Base-by-base conservation (phyloP, 2,888 invertebrate genomes). In the Drosophila fulvimacula region DNA sequence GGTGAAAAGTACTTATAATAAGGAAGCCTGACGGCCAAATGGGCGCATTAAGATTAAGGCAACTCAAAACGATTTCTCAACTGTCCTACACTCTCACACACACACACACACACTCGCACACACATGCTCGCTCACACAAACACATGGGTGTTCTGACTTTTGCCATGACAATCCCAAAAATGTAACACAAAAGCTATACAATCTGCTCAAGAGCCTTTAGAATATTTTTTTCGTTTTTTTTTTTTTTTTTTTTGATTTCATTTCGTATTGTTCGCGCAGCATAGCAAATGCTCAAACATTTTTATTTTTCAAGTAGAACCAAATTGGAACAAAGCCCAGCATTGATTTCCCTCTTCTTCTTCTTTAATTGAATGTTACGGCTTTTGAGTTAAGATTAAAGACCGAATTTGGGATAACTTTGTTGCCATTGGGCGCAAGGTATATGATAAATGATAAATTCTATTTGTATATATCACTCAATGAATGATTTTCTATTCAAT, bases 1-100 rank as follows among this genome's bases (percentile, higher is more conserved):
- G 85, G 88, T 87, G 88, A 78, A 87, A 87, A 82, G 79, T 82
- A 84, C 70, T 88, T 69, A 69, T 72, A 67, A 77, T 70, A 67
- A 79, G 76, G 68, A 75, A 73, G 66, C 57, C 64, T 55, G 36
- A 15, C 55, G 58, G 65, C 52, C 61, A 71, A 79, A 85, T 65
- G 41, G 62, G 49, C 66, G 42, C 68, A 61, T 64, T 73, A 68
- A 64, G 61, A 69, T 64, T 63, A 67, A 56, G 44, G 34, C 46
- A 42, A 58, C 32, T 65, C 58, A 46, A 57, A 51, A 53, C 44
- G 52, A 36, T 30, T 36, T 17, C 44, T 30, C 27, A 30, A 64
- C 64, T 51, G 65, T 36, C 56, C 60, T 32, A 51, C 38, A 39
- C 32, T 34, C 49, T n/a, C n/a, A n/a, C n/a, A 13, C 48, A 30